phyloP scores from a whole-genome alignment of 2,888 invertebrate genomes.

The Meghimatium bilineatum region DNA sequence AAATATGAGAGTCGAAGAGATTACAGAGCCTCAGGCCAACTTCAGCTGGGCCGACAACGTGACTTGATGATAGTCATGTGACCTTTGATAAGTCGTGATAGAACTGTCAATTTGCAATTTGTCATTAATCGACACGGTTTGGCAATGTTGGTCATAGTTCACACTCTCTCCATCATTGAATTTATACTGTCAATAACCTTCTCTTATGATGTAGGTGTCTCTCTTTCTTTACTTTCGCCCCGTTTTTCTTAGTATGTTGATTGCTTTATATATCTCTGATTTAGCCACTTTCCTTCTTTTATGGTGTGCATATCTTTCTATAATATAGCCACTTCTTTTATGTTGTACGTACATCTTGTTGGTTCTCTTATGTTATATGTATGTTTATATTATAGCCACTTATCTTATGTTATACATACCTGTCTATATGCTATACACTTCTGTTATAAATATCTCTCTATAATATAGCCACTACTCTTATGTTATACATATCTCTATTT shows the following conservation, averaged over 20 bases:
- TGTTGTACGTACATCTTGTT: too few species aligned
- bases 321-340: too few species aligned
- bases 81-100: neutral
- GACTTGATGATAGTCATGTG: neutral
- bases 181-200: too few species aligned
- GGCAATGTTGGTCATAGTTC: neutral
- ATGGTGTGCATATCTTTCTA: neutral
- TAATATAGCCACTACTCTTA: too few species aligned
- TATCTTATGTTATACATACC: too few species aligned
- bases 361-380: too few species aligned
- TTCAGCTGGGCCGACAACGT: neutral
- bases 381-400: too few species aligned
- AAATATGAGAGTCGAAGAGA: neutral
- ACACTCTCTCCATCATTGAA: neutral
- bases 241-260: neutral
- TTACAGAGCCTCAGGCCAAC: neutral
- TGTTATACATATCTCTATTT: too few species aligned
- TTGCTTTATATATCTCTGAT: neutral
- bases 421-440: too few species aligned
- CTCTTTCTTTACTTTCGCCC: neutral
- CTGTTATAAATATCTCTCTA: too few species aligned
- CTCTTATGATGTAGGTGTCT: neutral
- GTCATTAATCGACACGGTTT: neutral
- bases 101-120: neutral
- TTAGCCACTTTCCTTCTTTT: neutral